Conservation (phyloP, 1,140 invertebrate species). For the Campoletis sonorensis region DNA sequence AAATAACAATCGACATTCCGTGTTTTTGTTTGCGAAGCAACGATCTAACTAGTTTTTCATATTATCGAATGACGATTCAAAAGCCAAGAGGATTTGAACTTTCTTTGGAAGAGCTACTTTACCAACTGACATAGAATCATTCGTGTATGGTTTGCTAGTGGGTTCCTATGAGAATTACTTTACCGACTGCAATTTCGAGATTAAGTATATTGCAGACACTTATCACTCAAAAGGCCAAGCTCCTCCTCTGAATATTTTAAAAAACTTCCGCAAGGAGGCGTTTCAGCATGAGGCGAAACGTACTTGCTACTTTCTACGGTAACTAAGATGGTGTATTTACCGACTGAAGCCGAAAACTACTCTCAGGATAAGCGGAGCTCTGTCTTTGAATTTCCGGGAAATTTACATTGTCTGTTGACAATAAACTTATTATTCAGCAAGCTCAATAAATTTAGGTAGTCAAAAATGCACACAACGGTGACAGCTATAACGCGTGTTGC, state of each 20-base stretch:
- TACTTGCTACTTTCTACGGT: background rate
- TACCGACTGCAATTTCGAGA: background rate
- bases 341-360: constrained; percentile 12
- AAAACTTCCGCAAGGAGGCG: constrained; percentile 15
- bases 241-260: background rate
- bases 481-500: too few relatives aligned
- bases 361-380: background rate
- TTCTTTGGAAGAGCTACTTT: background rate
- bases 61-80: constrained; percentile 4
- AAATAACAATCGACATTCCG: too few relatives aligned
- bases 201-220: too few relatives aligned
- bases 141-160: background rate
- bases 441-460: too few relatives aligned
- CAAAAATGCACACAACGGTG: too few relatives aligned
- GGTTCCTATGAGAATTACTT: background rate
- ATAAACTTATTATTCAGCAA: background rate
- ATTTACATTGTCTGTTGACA: background rate
- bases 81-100: background rate
- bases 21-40: background rate
- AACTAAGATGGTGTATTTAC: constrained; percentile 15
- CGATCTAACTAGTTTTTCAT: too few relatives aligned
- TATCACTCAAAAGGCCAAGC: background rate
- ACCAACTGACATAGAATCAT: background rate
- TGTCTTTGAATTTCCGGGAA: background rate
- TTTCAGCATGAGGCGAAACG: background rate